Percentiles rank a stretch among this genome's conserved stretches.
These are phyloP conservation scores for Phaedon cochleariae DNA, from an alignment of 2,888 invertebrate species.

Conservation along the genomic window DNA sequence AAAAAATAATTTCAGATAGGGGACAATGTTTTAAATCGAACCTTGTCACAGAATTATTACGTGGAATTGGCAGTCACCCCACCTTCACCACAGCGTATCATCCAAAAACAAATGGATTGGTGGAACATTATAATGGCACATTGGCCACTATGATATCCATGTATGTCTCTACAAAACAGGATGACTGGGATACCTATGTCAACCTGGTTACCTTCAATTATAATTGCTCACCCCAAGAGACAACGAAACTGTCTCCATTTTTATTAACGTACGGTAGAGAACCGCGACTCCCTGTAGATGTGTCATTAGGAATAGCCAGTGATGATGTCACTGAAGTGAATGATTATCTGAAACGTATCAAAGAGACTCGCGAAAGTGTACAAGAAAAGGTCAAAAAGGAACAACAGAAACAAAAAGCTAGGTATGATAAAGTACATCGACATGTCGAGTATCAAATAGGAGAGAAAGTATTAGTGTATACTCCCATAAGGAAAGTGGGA, in stretches of 20 bases:
- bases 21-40: not conserved
- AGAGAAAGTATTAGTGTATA: not conserved
- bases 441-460: slow-evolving; percentile 8
- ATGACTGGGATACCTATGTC: slow-evolving; percentile 4
- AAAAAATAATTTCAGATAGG: not conserved
- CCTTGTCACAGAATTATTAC: not conserved
- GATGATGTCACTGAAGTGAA: not conserved
- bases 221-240: not conserved
- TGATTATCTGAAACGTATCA: not conserved
- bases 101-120: slow-evolving; percentile 2
- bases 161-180: slow-evolving; percentile 1
- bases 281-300: not conserved
- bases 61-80: not conserved
- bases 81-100: not conserved
- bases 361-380: not conserved
- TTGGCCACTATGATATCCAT: not conserved
- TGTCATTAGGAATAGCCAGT: not conserved
- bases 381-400: not conserved
- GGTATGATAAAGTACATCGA: slow-evolving; percentile 4
- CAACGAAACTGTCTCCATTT: not conserved
- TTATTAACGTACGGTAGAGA: slow-evolving; percentile 9
- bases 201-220: not conserved
- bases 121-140: not conserved
- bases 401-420: slow-evolving; percentile 6
- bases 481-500: not conserved